Conservation (phyloP, 2,797 vertebrate genomes). For the Jordanella pulchra region DNA sequence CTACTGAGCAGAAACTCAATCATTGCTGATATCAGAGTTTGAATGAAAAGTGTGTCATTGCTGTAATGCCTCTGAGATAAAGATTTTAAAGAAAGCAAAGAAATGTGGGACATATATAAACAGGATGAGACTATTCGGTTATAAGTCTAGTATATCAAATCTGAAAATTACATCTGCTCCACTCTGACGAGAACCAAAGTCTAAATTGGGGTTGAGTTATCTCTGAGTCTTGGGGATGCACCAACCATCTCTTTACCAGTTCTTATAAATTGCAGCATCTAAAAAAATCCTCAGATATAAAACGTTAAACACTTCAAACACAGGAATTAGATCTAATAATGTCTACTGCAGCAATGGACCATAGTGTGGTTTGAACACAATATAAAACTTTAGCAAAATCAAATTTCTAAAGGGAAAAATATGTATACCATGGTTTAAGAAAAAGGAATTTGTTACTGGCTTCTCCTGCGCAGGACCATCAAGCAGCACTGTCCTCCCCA, state of each 20-base stretch:
- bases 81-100: conserved; percentile 45
- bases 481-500: not conserved
- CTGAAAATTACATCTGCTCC: conserved; percentile 24
- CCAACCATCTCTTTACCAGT: not conserved
- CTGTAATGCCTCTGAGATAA: conserved; percentile 23
- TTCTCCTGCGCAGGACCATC: not conserved
- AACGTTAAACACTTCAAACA: conserved; percentile 1
- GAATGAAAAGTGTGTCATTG: conserved; percentile 26
- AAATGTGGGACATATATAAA: conserved; percentile 57
- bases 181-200: conserved; percentile 26
- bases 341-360: not conserved
- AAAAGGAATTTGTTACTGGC: not conserved
- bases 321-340: too few species aligned
- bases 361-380: not conserved
- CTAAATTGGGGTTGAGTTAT: conserved; percentile 28
- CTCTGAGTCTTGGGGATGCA: not conserved
- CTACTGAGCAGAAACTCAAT: not conserved
- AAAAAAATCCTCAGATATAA: conserved; percentile 1
- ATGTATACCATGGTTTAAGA: not conserved
- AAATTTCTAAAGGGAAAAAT: not conserved
- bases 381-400: not conserved
- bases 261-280: not conserved
- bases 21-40: not conserved
- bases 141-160: conserved; percentile 13
- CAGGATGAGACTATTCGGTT: conserved; percentile 29